Evolutionary conservation across 2,797 vertebrate species (phyloP), one percentile per base, ranked within the genome.

Genomic region (Psittacula derbiana): DNA sequence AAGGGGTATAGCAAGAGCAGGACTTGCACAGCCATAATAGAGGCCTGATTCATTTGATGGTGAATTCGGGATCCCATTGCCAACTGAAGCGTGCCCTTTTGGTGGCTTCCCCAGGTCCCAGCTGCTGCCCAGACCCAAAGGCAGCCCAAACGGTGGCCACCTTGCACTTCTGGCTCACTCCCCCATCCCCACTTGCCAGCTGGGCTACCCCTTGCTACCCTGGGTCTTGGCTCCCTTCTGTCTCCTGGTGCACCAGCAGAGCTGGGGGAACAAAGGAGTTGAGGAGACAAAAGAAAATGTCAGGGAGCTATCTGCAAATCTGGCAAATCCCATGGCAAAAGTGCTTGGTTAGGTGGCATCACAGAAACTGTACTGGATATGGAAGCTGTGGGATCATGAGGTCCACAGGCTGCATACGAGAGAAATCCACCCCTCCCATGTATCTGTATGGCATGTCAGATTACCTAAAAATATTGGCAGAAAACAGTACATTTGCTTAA

Each of bases 271-370:
- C 40, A 20, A 1, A 4, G 38, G n/a, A 40, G 61, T 46, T 33
- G 33, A 50, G 17, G 47, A 62, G 27, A 75, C 47, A 58, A 84
- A 80, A 62, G 79, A 75, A 83, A 83, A 52, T 21, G 27, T 43
- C 74, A 44, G 69, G 52, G 55, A 76, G 13, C 19, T n/a, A 11
- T 14, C 1, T 12, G 6, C 17, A 55, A 64, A 58, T 27, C 33
- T 53, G 66, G 46, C 41, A 88, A 83, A 90, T 53, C 38, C n/a
- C 28, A 12, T 2, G 8, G 50, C 70, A 90, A 30, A 80, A 78
- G 31, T 18, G 41, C 62, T 80, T 0, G 0, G 18, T 23, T 70
- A 3, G 4, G 71, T 10, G 52, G 25, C 79, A 86, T 25, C 47
- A 30, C 47, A 44, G 55, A 83, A 73, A 90, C 6, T 0, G 1